phyloP scores from a whole-genome alignment of 2,888 invertebrate genomes.

The Halictus quadricinctus region DNA sequence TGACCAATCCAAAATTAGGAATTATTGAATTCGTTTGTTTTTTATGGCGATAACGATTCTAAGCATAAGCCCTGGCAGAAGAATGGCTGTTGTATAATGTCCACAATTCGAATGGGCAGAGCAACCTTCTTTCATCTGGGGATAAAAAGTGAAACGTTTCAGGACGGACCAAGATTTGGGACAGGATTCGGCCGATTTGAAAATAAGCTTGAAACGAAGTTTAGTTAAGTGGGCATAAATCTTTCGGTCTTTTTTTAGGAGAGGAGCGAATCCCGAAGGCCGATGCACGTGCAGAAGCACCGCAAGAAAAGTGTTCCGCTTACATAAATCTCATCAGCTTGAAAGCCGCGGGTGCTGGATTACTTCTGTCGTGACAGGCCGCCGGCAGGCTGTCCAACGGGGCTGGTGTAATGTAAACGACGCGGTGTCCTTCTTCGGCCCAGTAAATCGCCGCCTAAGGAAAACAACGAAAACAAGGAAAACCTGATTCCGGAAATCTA shows the following conservation, averaged over 20 bases:
- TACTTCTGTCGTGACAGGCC: constrained; percentile 75
- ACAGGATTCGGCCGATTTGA: constrained; percentile 20
- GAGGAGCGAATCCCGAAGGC: constrained; percentile 40
- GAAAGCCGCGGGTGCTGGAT: constrained; percentile 71
- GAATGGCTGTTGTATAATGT: too few relatives aligned
- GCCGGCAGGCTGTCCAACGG: constrained; percentile 74
- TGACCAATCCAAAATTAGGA: too few relatives aligned
- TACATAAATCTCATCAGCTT: constrained; percentile 79
- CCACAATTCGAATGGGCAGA: neutral
- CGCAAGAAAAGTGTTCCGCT: constrained; percentile 59
- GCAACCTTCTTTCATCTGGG: neutral
- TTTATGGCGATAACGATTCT: too few relatives aligned
- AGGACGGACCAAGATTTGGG: neutral
- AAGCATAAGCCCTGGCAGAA: too few relatives aligned
- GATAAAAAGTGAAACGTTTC: neutral
- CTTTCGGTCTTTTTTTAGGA: constrained; percentile 35
- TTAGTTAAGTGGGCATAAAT: constrained; percentile 41
- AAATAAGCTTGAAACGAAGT: constrained; percentile 40
- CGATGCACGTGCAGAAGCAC: constrained; percentile 49
- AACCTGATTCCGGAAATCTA: constrained; percentile 32
- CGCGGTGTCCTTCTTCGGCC: constrained; percentile 77
- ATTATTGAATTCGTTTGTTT: too few relatives aligned
- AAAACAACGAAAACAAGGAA: constrained; percentile 21
- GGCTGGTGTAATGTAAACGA: constrained; percentile 75
- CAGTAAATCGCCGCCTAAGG: constrained; percentile 77